Evolutionary conservation across 2,113 vertebrate genomes (phyloP), one percentile per base, ranked within the genome.

Genomic region (Silurus glanis): DNA sequence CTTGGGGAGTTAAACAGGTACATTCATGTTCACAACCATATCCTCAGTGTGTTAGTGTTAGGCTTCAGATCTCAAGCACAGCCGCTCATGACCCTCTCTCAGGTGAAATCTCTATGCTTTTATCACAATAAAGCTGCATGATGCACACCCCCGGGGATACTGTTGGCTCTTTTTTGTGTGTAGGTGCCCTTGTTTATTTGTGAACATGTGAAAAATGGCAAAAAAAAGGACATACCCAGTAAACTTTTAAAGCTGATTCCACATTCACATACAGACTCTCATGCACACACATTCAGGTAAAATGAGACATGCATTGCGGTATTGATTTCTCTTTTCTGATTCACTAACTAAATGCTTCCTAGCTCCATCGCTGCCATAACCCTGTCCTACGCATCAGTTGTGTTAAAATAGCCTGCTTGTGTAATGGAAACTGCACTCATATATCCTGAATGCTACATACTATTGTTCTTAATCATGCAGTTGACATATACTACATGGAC

Each of bases 281-380:
- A 72, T 51, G 10, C 21, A 56, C 69, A 88, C 25, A 55, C 49
- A 37, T 37, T 56, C 17, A 45, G 71, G 49, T 23, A 80, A 86
- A 81, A 83, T 66, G 51, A 78, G 64, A 64, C 61, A 51, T 81
- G 79, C 79, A 87, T 28, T 62, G 45, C 21, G 85, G 81, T 83
- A 83, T 89, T 82, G 80, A 72, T 82, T 84, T 80, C 5, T 69
- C 80, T 88, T 76, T 79, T 45, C 82, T 86, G 75, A 83, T 75
- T 86, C 86, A 80, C 81, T 89, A 72, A 83, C 72, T 79, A 51
- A 82, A 80, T 66, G 81, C 56, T 28, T 80, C 76, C 53, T 9
- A 80, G 28, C 56, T 47, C 9, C 4, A 80, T 14, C 13, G 74
- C 74, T 16, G 13, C 51, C 25, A 13, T 78, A 56, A 25, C 51